These are phyloP conservation scores for Teleogryllus occipitalis DNA, from an alignment of 1,140 invertebrate genomes.

Conservation along the genomic window DNA sequence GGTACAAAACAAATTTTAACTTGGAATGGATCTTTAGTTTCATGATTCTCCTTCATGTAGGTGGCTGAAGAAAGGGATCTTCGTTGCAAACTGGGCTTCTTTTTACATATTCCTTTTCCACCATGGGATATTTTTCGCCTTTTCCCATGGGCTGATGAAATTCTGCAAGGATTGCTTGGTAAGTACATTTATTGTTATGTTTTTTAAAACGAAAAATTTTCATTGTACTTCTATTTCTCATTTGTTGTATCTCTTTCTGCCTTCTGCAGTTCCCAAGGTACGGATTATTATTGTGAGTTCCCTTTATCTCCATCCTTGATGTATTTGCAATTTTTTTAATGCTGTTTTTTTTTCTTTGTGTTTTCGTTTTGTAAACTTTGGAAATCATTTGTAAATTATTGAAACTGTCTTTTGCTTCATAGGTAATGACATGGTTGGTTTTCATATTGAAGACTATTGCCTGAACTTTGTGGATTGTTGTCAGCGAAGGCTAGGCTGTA, in stretches of 20 bases:
- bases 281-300: not conserved
- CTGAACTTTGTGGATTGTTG: constrained; percentile 88
- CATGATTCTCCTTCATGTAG: constrained; percentile 31
- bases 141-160: constrained; percentile 84
- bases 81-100: constrained; percentile 75
- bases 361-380: not conserved
- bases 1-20: not conserved
- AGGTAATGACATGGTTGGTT: constrained; percentile 84
- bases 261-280: not conserved
- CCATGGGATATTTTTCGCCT: constrained; percentile 86
- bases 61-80: constrained; percentile 68
- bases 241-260: not conserved
- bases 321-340: not conserved
- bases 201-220: not conserved
- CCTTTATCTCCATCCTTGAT: not conserved
- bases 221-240: not conserved
- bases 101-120: constrained; percentile 87
- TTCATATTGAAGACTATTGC: constrained; percentile 86
- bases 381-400: not conserved
- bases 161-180: constrained; percentile 81
- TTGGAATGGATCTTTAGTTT: constrained; percentile 13
- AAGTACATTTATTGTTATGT: constrained; percentile 26
- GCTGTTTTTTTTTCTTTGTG: not conserved
- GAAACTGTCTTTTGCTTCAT: constrained; percentile 3
- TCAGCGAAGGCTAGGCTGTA: constrained; percentile 74